Evolutionary conservation across 2,888 invertebrate genomes (phyloP).

Genomic region (Megalurothrips usitatus): DNA sequence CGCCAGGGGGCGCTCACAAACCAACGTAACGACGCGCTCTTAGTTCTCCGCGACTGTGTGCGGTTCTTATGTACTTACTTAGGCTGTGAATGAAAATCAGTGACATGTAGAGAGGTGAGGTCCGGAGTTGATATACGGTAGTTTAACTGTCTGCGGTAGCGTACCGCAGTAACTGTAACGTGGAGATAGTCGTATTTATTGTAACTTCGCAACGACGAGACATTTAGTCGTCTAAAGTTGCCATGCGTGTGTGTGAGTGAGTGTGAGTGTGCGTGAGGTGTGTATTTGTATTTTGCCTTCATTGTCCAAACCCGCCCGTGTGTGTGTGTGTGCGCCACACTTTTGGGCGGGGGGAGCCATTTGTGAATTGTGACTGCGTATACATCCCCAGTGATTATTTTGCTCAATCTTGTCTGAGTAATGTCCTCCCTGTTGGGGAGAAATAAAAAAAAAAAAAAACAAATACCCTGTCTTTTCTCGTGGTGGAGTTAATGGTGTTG

Average conservation of each 20-base stretch:
- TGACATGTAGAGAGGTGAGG: not conserved
- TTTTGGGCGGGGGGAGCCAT: no score
- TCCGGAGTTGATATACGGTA: not conserved
- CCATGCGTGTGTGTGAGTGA: not conserved
- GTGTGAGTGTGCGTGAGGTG: no score
- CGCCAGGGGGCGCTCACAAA: no score
- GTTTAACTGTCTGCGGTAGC: not conserved
- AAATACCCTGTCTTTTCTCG: not conserved
- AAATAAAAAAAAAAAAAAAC: not conserved
- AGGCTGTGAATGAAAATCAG: constrained; percentile 26
- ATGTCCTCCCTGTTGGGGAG: not conserved
- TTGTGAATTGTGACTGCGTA: not conserved
- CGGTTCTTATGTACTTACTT: not conserved
- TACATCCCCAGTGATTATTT: constrained; percentile 6
- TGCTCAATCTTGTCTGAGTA: constrained; percentile 12
- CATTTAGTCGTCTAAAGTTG: no score
- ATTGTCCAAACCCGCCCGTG: not conserved
- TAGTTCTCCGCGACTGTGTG: no score
- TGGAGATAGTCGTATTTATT: not conserved
- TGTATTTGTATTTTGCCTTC: not conserved
- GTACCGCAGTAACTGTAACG: no score
- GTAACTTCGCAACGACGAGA: not conserved
- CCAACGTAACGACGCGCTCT: no score
- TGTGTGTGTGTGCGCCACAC: no score
- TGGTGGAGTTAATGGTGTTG: not conserved